Evolutionary conservation across 2,888 invertebrate species (phyloP), one percentile per base, ranked within the genome.

Genomic region (Epinotia ramella): DNA sequence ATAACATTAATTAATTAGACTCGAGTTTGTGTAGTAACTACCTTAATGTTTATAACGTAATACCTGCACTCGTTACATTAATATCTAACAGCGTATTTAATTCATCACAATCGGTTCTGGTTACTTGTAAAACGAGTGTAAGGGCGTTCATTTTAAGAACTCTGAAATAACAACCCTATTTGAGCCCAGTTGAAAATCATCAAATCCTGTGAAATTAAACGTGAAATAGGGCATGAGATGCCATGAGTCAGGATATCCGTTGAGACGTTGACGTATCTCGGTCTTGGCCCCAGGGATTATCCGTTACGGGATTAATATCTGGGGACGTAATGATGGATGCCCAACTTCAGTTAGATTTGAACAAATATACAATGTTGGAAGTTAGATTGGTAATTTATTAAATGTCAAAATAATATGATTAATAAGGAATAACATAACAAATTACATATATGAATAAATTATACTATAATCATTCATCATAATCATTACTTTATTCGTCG

Each of bases 251-350:
- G 12, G 33, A 40, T 49, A 71, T 49, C 16, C 71, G 40, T 46
- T 0, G 20, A 33, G 63, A 71, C 62, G 3, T 71, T 63, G 63
- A 71, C 56, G 20, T 60, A 69, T 53, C 53, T 53, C 69, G 69
- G 60, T 18, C 40, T 60, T 20, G 56, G 40, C 67, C 28, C 66
- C 12, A 24, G n/a, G 67, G 67, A 57, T 67, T 67, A 67, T 67
- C 67, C 20, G 33, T n/a, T 44, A 40, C 59, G 12, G 64, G 60
- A 69, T 69, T 69, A 69, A 69, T 69, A 69, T n/a, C 69, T 57
- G 33, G 44, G 5, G 60, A 9, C 40, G 40, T n/a, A 69, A 56
- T 67, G 67, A 67, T 40, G 66, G 33, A 53, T 33, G 56, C 6
- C 57, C 40, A 20, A 57, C 33, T 59, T 59, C 24, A 6, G 40